phyloP scores from a whole-genome alignment of 2,797 vertebrate genomes.

The Catharus ustulatus region DNA sequence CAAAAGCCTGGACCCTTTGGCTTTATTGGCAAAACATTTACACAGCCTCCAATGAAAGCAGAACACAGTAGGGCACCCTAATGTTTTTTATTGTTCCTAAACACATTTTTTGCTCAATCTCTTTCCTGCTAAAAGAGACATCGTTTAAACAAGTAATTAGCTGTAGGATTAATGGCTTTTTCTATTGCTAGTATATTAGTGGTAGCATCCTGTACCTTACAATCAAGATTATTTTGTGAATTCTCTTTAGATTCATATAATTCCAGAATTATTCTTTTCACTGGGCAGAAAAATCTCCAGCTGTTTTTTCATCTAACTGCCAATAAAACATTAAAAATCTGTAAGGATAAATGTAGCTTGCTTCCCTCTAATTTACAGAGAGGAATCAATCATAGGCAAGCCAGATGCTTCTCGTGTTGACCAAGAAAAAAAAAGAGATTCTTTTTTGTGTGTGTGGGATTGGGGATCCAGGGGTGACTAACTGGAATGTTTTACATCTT shows the following conservation, averaged over 20 bases:
- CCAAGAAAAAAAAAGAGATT: not conserved
- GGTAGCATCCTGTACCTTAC: not conserved
- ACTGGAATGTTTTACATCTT: conserved; percentile 3
- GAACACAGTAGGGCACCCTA: not conserved
- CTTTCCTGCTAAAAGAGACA: not conserved
- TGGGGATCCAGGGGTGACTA: not conserved
- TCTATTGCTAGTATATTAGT: not conserved
- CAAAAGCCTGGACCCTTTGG: not conserved
- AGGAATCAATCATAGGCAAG: not conserved
- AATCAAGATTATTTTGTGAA: not conserved
- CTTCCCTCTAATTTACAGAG: conserved; percentile 23
- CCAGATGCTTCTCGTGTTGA: not conserved
- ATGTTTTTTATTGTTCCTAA: not conserved
- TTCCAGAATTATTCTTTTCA: not conserved
- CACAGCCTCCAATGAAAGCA: not conserved
- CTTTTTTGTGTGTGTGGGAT: not conserved
- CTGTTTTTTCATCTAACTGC: not conserved
- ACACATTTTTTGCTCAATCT: not conserved
- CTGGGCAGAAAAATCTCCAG: not conserved
- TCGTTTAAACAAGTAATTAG: not conserved
- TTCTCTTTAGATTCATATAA: not conserved
- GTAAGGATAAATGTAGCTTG: not conserved
- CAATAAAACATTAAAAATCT: not conserved
- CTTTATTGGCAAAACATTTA: not conserved
- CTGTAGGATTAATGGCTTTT: not conserved